These are phyloP conservation scores for Luehdorfia chinensis DNA, from an alignment of 1,140 invertebrate genomes.

Conservation along the genomic window DNA sequence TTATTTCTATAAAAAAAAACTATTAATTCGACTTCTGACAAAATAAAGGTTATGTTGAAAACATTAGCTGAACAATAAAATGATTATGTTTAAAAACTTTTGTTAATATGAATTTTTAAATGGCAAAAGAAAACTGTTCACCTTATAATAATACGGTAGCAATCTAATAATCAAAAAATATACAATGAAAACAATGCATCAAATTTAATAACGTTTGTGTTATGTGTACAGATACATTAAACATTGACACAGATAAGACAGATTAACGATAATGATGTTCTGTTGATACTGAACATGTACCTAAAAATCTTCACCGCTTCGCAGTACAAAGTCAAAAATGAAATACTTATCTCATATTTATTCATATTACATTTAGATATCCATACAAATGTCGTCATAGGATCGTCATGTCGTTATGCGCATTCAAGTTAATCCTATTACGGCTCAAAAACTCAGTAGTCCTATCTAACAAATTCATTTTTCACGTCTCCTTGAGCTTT, in stretches of 20 bases:
- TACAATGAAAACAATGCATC: conserved; percentile 40
- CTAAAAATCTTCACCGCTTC: no score
- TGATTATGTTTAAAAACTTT: conserved; percentile 10
- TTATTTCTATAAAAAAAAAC: conserved; percentile 16
- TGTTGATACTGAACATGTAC: no score
- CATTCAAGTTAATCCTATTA: no score
- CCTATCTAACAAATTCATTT: no score
- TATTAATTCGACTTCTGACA: conserved; percentile 31
- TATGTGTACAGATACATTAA: conserved; percentile 33
- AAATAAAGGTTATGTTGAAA: conserved; percentile 57
- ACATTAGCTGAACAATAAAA: conserved; percentile 18
- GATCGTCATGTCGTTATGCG: no score
- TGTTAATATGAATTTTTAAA: conserved; percentile 10
- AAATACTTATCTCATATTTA: no score
- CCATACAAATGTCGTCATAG: no score
- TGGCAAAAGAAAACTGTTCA: conserved; percentile 17
- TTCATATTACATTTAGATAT: no score
- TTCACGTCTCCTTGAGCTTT: no score
- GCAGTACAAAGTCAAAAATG: no score
- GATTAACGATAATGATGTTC: no score
- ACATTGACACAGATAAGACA: not conserved
- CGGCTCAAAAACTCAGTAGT: no score
- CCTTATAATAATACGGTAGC: conserved; percentile 18
- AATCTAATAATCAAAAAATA: conserved; percentile 34
- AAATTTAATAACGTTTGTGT: conserved; percentile 37